Evolutionary conservation across 2,113 vertebrate species (phyloP).

Genomic region (Saccopteryx bilineata): DNA sequence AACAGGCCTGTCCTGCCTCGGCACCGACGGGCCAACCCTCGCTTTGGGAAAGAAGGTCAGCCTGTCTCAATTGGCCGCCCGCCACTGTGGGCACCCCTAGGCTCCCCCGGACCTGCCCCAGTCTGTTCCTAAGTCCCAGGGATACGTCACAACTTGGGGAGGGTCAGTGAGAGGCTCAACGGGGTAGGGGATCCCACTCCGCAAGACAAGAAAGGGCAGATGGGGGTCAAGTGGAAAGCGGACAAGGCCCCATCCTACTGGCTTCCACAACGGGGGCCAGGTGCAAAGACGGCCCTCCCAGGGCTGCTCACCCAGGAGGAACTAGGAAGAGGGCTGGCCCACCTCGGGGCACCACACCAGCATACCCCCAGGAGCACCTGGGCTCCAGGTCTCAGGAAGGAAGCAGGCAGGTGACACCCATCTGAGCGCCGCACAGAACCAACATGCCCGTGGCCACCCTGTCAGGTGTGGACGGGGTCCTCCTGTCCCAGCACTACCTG

Average conservation of each 20-base stretch:
- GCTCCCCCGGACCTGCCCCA: not conserved
- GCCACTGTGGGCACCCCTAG: rapidly evolving
- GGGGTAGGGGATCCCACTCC: not conserved
- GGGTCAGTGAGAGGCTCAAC: not conserved
- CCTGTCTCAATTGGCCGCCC: not conserved
- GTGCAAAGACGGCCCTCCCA: not conserved
- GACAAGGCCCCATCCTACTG: not conserved
- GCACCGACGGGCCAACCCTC: slow-evolving; percentile 96
- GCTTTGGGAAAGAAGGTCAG: slow-evolving; percentile 88
- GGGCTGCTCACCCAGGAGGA: not conserved
- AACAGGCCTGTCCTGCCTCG: slow-evolving; percentile 97
- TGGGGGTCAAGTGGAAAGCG: rapidly evolving
- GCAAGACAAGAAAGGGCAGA: not conserved
- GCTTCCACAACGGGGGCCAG: not conserved
- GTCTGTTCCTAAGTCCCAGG: not conserved
- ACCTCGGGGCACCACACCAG: not conserved
- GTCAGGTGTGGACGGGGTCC: not conserved
- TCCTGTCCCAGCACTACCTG: slow-evolving; percentile 88
- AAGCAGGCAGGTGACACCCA: not conserved
- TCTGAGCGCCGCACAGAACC: not conserved
- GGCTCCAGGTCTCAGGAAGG: not conserved
- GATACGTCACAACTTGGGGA: not conserved
- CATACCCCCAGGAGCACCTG: not conserved
- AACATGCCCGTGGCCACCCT: not conserved
- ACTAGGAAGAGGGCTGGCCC: rapidly evolving